phyloP scores from a whole-genome alignment of 2,888 invertebrate species.

The Choristoneura rosaceana region DNA sequence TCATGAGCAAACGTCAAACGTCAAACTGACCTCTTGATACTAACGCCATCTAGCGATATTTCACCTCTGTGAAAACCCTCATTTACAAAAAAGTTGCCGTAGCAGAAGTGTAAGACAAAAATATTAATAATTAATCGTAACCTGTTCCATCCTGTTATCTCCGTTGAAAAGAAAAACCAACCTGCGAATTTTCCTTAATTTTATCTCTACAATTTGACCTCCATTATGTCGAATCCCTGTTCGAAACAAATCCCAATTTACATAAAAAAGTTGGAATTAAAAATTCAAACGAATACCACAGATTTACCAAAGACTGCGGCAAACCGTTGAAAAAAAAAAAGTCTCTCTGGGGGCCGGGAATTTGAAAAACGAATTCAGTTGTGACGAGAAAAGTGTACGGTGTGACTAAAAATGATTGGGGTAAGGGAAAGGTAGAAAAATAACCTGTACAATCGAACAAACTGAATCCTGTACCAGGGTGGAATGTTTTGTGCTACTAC shows the following conservation, averaged over 20 bases:
- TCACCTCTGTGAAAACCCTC: too few relatives aligned
- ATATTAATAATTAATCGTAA: too few relatives aligned
- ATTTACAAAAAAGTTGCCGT: too few relatives aligned
- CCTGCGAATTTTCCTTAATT: neutral
- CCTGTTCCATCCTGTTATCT: too few relatives aligned
- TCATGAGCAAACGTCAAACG: too few relatives aligned
- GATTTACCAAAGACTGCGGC: constrained; percentile 17
- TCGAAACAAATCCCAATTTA: constrained; percentile 38
- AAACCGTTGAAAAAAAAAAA: constrained; percentile 7
- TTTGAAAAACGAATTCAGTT: neutral
- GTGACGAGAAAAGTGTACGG: neutral
- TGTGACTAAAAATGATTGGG: neutral
- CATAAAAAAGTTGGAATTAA: constrained; percentile 40
- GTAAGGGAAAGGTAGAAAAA: too few relatives aligned
- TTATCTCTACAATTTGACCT: constrained; percentile 12
- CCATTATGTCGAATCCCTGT: constrained; percentile 26
- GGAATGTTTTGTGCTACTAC: too few relatives aligned
- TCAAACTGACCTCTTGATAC: too few relatives aligned
- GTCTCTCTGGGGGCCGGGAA: neutral
- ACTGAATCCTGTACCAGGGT: too few relatives aligned
- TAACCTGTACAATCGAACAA: too few relatives aligned
- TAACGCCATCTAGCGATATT: too few relatives aligned
- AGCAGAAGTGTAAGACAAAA: too few relatives aligned
- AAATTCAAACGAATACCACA: constrained; percentile 40
- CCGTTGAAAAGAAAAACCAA: neutral